A percentile compares a stretch with the other conserved stretches of the same genome.
These are phyloP conservation scores for Hydractinia symbiolongicarpus DNA, from an alignment of 30 jellyfish, hydroid and myxozoan species.

Conservation along the genomic window DNA sequence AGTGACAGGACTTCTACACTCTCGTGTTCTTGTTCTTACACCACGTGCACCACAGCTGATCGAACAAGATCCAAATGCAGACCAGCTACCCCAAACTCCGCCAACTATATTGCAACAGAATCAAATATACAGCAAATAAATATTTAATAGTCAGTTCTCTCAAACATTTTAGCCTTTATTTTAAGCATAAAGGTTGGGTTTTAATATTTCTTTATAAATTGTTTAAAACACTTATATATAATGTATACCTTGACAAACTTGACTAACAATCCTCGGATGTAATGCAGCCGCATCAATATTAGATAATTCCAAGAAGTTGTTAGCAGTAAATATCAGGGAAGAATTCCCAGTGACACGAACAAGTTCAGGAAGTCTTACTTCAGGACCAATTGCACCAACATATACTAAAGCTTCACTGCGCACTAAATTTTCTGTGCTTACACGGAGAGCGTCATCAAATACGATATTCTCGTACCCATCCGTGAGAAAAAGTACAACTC, in stretches of 20 bases:
- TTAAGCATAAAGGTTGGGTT: neutral
- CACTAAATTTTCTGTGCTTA: neutral
- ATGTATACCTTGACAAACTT: neutral
- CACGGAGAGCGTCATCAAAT: neutral
- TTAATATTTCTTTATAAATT: neutral
- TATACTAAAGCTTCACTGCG: conserved; percentile 8
- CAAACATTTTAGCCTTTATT: neutral
- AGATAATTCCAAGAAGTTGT: neutral
- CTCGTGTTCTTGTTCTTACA: neutral
- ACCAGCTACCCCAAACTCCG: conserved; percentile 12
- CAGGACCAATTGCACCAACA: conserved; percentile 26
- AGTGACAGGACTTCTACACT: neutral
- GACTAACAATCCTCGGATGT: neutral
- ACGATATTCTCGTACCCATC: conserved; percentile 15
- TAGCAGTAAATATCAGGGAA: neutral
- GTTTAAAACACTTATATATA: neutral
- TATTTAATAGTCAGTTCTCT: neutral
- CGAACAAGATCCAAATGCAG: conserved; percentile 1
- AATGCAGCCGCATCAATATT: neutral
- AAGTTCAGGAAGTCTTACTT: neutral
- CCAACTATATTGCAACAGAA: neutral
- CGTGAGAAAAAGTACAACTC: conserved; percentile 8
- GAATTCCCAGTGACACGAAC: neutral
- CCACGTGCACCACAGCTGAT: conserved; percentile 20
- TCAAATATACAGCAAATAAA: neutral